A percentile compares a stretch with the other conserved stretches of the same genome.
Conservation (phyloP, 2,888 invertebrate genomes). For the Cataglyphis cursor region DNA sequence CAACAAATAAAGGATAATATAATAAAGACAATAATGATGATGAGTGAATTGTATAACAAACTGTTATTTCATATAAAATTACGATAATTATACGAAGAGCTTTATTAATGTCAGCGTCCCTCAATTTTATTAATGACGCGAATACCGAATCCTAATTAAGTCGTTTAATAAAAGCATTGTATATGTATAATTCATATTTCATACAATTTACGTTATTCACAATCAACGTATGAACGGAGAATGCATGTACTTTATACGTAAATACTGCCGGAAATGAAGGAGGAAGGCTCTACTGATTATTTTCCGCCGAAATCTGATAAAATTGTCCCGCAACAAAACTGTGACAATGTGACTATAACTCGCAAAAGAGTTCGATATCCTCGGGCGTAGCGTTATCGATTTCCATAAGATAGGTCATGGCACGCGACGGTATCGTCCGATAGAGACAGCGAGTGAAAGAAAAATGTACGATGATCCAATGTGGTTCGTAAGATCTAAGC, state of each 20-base stretch:
- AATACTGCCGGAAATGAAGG: constrained; percentile 22
- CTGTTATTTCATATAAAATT: constrained; percentile 28
- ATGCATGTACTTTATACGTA: constrained; percentile 9
- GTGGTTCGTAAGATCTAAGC: constrained; percentile 53
- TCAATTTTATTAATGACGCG: constrained; percentile 32
- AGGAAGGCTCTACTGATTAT: constrained; percentile 66
- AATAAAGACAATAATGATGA: constrained; percentile 36
- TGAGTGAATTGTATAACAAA: constrained; percentile 28
- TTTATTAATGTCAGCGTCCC: constrained; percentile 13
- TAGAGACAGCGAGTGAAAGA: constrained; percentile 26
- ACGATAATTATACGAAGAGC: constrained; percentile 20
- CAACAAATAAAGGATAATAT: constrained; percentile 21
- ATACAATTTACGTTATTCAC: not conserved
- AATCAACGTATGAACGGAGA: constrained; percentile 20
- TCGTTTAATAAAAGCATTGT: constrained; percentile 29
- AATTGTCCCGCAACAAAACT: constrained; percentile 62
- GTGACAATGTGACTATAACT: constrained; percentile 66
- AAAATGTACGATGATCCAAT: constrained; percentile 65
- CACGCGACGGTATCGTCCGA: constrained; percentile 61
- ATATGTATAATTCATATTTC: not conserved
- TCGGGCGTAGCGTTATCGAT: constrained; percentile 74
- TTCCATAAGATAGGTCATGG: constrained; percentile 74
- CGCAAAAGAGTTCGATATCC: constrained; percentile 76
- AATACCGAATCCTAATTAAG: constrained; percentile 19
- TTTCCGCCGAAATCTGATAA: constrained; percentile 52